Base-by-base conservation (phyloP, 2,888 invertebrate species). In the Eupithecia inturbata region DNA sequence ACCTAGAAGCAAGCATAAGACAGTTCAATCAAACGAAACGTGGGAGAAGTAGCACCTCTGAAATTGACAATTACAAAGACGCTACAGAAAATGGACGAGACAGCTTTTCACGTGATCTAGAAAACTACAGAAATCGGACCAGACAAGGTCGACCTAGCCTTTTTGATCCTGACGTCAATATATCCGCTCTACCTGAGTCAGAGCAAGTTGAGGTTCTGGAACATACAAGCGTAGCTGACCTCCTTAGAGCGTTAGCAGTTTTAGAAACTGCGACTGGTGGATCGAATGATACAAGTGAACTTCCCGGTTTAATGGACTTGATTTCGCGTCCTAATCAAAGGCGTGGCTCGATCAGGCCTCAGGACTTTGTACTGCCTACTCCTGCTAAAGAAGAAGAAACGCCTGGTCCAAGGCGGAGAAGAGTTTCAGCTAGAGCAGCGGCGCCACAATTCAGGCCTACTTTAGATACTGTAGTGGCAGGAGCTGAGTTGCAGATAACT, bases 191-290 rank as follows among this genome's bases (percentile, higher is more conserved):
- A 45, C 89, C 92, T 33, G 90, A 94, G 83, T 83, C 89, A 1
- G 92, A 95, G 78, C 95, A 95, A 81, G 95, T 95, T 9, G 95
- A 95, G 82, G 95, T 97, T 16, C 91, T 98, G 72, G 98, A 98
- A 88, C 96, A 97, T 82, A 98, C 98, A 0, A 97, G 97, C 31
- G 95, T 98, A 19, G 98, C 97, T 1, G 97, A 98, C 89, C 95
- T 98, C 71, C 95, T 98, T 36, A 95, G 97, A 72, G 97, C 97
- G 0, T 90, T 98, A 67, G 96, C 97, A 67, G 95, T 96, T n/a
- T 93, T 97, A 80, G 93, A 94, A 80, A 93, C 94, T 7, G 92
- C 90, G 22, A 85, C 86, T 12, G 79, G 80, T 14, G 78, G 79
- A 45, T 79, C 80, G 53, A 71, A 73, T 62, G 67, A 72, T 0